Conservation (phyloP, 2,113 vertebrate genomes). For the Bolborhynchus lineola region DNA sequence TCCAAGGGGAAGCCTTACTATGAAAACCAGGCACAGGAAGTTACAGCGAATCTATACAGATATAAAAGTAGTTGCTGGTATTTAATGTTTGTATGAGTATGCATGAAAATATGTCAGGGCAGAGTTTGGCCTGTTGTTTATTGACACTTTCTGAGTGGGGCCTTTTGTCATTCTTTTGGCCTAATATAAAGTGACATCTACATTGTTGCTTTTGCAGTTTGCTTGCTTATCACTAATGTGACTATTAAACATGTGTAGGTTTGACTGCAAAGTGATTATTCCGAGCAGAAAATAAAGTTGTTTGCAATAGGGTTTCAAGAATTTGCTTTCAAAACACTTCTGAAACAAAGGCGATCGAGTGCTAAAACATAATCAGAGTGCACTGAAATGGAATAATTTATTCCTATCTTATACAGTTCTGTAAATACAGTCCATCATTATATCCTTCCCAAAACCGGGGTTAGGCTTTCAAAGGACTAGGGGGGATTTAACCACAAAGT, state of each 20-base stretch:
- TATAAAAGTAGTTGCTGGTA: background rate
- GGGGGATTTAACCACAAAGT: constrained; percentile 13
- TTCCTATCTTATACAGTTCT: background rate
- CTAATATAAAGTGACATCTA: background rate
- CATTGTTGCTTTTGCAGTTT: background rate
- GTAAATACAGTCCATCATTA: background rate
- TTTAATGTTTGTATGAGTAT: background rate
- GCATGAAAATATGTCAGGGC: background rate
- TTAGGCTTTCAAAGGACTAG: background rate
- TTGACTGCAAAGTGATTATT: background rate
- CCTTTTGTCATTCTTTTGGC: background rate
- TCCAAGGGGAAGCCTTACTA: background rate
- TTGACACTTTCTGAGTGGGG: background rate
- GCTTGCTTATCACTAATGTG: background rate
- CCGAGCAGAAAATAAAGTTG: background rate
- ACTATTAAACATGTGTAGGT: background rate
- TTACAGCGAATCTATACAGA: background rate
- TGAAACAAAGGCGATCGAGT: background rate
- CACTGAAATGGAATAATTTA: background rate
- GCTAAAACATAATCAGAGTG: background rate
- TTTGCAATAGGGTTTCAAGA: background rate
- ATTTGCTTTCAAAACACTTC: background rate
- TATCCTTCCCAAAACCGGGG: background rate
- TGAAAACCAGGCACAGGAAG: background rate
- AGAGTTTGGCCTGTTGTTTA: background rate